phyloP scores from a whole-genome alignment of 2,888 invertebrate species.

The Melinopterus prodromus region DNA sequence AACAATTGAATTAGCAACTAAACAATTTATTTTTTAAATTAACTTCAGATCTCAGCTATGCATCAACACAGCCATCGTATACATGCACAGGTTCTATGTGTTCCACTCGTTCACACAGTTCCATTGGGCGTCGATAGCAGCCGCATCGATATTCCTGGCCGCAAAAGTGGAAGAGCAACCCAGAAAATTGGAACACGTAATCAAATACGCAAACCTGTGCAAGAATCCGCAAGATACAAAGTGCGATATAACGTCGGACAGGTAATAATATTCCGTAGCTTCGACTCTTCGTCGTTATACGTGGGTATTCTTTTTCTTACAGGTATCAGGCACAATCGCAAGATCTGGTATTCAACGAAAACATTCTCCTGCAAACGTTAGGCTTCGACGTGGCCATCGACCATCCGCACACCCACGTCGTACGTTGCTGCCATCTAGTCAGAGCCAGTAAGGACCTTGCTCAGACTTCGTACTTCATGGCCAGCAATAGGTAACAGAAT shows the following conservation, averaged over 20 bases:
- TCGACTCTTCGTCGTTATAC: neutral
- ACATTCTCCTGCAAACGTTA: slow-evolving; percentile 94
- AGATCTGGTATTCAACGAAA: slow-evolving; percentile 96
- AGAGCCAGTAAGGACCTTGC: slow-evolving; percentile 96
- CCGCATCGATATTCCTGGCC: slow-evolving; percentile 94
- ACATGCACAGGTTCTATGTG: slow-evolving; percentile 99
- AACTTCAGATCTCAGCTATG: slow-evolving; percentile 85
- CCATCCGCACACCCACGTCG: slow-evolving; percentile 97
- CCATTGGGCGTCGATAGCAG: slow-evolving; percentile 92
- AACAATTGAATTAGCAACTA: neutral
- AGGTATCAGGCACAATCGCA: slow-evolving; percentile 80
- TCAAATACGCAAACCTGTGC: slow-evolving; percentile 90
- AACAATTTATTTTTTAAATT: neutral
- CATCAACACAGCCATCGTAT: slow-evolving; percentile 98
- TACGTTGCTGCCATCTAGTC: slow-evolving; percentile 94
- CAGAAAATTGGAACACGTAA: slow-evolving; percentile 95
- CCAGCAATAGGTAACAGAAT: slow-evolving; percentile 86
- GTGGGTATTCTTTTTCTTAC: slow-evolving; percentile 28
- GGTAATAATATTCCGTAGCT: slow-evolving; percentile 58
- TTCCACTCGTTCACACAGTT: slow-evolving; percentile 97
- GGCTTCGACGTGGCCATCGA: slow-evolving; percentile 98
- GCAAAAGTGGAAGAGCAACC: slow-evolving; percentile 99
- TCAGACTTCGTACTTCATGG: slow-evolving; percentile 98
- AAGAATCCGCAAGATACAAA: slow-evolving; percentile 73
- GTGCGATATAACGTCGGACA: slow-evolving; percentile 80